Evolutionary conservation across 2,113 vertebrate genomes (phyloP).

Genomic region (Benitochromis conjunctus): DNA sequence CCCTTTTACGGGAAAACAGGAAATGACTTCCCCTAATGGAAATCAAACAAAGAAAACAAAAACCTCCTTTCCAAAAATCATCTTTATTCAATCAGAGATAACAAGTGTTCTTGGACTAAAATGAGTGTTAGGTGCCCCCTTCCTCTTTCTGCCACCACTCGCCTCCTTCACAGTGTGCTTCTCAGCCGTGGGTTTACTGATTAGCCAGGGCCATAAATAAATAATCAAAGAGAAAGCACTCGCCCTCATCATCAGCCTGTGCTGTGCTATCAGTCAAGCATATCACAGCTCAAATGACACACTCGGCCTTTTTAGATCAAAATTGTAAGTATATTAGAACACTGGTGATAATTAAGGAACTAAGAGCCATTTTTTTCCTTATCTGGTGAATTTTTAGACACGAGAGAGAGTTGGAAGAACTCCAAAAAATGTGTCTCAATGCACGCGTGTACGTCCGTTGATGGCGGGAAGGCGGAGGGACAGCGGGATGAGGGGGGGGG

Average conservation of each 20-base stretch:
- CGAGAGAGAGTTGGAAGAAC: background rate
- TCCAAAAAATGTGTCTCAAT: background rate
- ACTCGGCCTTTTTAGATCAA: background rate
- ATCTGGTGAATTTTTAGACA: background rate
- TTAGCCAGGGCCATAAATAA: constrained; percentile 67
- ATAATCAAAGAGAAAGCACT: constrained; percentile 56
- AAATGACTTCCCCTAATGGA: background rate
- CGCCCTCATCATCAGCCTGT: constrained; percentile 24
- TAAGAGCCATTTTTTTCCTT: background rate
- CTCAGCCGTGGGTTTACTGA: constrained; percentile 61
- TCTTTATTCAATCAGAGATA: constrained; percentile 5
- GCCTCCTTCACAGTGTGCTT: constrained; percentile 36
- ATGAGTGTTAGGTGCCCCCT: background rate
- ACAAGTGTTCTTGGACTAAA: constrained; percentile 19
- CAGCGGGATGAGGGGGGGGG: background rate
- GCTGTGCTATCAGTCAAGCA: background rate
- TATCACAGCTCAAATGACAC: background rate
- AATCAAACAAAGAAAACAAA: background rate
- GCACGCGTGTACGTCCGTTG: background rate
- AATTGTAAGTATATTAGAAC: background rate
- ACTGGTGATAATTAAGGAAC: background rate
- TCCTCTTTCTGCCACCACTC: background rate
- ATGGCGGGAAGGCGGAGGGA: background rate
- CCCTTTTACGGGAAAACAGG: constrained; percentile 4
- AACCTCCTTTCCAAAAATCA: background rate